Evolutionary conservation across 1,140 invertebrate genomes (phyloP).

Genomic region (Pseudomyrmex flavicornis): DNA sequence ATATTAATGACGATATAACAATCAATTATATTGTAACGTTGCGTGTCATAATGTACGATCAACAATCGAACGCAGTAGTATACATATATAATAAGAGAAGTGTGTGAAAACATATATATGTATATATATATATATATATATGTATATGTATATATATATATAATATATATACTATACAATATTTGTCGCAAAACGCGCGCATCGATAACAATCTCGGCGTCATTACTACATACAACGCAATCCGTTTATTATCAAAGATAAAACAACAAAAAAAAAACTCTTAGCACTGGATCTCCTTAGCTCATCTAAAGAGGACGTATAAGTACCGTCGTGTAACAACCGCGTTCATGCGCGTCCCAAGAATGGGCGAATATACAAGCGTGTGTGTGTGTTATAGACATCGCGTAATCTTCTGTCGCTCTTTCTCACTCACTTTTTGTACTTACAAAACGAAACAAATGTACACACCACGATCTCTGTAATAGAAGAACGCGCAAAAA

Average conservation of each 20-base stretch:
- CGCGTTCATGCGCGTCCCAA: constrained; percentile 27
- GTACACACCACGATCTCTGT: neutral
- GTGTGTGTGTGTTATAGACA: neutral
- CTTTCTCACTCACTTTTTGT: neutral
- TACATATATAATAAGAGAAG: constrained; percentile 8
- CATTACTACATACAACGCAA: neutral
- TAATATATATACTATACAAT: constrained; percentile 52
- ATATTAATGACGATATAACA: constrained; percentile 32
- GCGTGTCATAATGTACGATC: constrained; percentile 57
- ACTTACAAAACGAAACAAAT: constrained; percentile 34
- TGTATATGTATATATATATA: neutral
- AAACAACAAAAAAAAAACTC: constrained; percentile 40
- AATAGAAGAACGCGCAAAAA: neutral
- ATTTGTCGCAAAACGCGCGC: neutral
- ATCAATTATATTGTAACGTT: constrained; percentile 42
- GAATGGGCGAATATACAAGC: constrained; percentile 8
- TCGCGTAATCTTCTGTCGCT: neutral
- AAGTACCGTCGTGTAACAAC: constrained; percentile 36
- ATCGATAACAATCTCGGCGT: constrained; percentile 12
- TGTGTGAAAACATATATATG: constrained; percentile 32
- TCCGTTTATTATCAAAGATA: constrained; percentile 12
- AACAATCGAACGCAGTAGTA: constrained; percentile 42
- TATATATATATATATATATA: constrained; percentile 11
- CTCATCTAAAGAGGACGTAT: constrained; percentile 52
- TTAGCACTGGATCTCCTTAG: constrained; percentile 30